These are phyloP conservation scores for Montipora capricornis DNA, from an alignment of 64 coral and sea anemone species.

Conservation along the genomic window DNA sequence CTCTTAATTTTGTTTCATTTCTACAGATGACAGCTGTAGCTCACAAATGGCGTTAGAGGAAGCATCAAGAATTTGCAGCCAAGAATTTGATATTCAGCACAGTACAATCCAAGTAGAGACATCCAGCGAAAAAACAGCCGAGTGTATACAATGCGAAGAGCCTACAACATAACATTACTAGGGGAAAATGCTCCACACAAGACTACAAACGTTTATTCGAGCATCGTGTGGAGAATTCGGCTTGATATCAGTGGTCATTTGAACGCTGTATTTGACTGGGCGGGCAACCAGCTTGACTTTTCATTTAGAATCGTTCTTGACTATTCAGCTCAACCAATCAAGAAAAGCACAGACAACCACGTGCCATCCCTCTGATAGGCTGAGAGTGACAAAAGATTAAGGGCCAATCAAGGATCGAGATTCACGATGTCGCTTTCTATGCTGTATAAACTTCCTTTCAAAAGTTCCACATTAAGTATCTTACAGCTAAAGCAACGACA, in stretches of 20 bases:
- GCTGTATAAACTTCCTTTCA: no score
- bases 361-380: no score
- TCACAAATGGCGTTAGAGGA: constrained; percentile 60
- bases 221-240: background rate
- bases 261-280: no score
- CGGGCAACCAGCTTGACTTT: no score
- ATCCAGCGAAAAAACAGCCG: constrained; percentile 35
- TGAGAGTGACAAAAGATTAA: no score
- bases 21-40: constrained; percentile 41
- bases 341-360: no score
- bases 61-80: constrained; percentile 65
- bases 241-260: background rate
- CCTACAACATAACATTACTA: background rate
- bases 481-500: no score
- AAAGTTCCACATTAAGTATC: no score
- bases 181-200: background rate
- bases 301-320: no score
- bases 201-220: background rate
- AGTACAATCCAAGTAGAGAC: constrained; percentile 80
- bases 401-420: no score
- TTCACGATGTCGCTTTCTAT: no score
- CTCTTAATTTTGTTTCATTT: background rate
- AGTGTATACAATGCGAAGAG: constrained; percentile 67
- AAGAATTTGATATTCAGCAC: constrained; percentile 72
- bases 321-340: no score